phyloP scores from a whole-genome alignment of 2,888 invertebrate species.

The Boloria selene region DNA sequence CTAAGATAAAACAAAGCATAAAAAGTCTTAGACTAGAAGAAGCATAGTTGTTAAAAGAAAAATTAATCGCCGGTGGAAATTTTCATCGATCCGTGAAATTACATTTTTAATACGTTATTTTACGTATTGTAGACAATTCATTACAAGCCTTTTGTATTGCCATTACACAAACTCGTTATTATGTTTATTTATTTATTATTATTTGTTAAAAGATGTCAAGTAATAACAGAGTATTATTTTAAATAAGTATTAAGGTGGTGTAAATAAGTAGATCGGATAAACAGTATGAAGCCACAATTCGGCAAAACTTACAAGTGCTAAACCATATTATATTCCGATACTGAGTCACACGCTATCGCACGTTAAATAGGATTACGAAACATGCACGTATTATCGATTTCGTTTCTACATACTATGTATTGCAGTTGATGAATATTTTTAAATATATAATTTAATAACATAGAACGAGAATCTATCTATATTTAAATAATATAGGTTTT shows the following conservation, averaged over 20 bases:
- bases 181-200: too few relatives aligned
- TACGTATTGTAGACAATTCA: slow-evolving; percentile 53
- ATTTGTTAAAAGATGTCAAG: too few relatives aligned
- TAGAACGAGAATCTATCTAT: slow-evolving; percentile 5
- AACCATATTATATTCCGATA: slow-evolving; percentile 66
- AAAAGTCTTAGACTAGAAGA: too few relatives aligned
- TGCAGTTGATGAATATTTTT: background rate
- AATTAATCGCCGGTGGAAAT: slow-evolving; percentile 79
- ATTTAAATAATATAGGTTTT: slow-evolving; percentile 5
- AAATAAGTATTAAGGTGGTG: background rate
- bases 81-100: slow-evolving; percentile 75
- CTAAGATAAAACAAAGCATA: too few relatives aligned
- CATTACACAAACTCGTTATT: too few relatives aligned
- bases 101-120: slow-evolving; percentile 73
- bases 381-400: slow-evolving; percentile 28
- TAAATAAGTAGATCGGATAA: slow-evolving; percentile 45
- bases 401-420: slow-evolving; percentile 1
- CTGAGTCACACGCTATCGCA: slow-evolving; percentile 56
- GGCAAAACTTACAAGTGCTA: slow-evolving; percentile 64
- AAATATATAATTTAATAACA: slow-evolving; percentile 2
- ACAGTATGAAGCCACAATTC: slow-evolving; percentile 67
- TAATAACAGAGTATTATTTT: too few relatives aligned
- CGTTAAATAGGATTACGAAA: slow-evolving; percentile 50
- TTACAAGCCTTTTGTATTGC: background rate
- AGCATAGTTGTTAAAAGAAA: slow-evolving; percentile 48